Conservation (phyloP, 2,113 vertebrate species). For the Herpetotheres cachinnans region DNA sequence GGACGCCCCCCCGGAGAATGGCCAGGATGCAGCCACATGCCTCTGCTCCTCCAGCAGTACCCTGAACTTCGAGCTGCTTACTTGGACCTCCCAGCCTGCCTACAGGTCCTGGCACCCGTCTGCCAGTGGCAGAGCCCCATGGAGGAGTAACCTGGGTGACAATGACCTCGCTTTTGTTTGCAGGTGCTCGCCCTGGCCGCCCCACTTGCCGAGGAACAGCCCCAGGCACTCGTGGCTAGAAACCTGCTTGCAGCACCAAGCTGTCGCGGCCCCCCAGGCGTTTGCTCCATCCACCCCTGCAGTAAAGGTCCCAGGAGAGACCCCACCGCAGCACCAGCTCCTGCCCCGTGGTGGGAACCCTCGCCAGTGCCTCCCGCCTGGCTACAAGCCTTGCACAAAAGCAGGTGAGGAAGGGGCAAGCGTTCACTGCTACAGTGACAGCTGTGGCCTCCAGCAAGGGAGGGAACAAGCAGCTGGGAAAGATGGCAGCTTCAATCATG, state of each 20-base stretch:
- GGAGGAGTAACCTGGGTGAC: not conserved
- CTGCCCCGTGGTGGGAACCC: not conserved
- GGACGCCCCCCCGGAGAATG: fast-evolving
- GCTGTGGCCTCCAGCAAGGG: not conserved
- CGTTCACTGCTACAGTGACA: not conserved
- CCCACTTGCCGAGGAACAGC: fast-evolving
- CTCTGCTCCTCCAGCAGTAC: not conserved
- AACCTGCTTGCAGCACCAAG: not conserved
- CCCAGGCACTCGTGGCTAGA: fast-evolving
- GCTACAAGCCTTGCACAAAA: not conserved
- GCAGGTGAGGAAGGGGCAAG: not conserved
- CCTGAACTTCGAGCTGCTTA: not conserved
- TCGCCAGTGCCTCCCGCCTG: fast-evolving
- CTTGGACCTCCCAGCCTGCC: not conserved
- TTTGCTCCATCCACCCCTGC: not conserved
- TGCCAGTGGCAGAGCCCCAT: not conserved
- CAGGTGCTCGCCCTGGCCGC: not conserved
- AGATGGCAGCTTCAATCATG: not conserved
- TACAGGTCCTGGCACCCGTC: not conserved
- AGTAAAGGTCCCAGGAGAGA: not conserved
- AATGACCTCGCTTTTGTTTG: not conserved
- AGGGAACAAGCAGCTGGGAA: not conserved
- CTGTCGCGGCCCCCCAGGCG: fast-evolving
- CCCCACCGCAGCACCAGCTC: not conserved
- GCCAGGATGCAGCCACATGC: fast-evolving